These are phyloP conservation scores for Dendrocincla tyrannina DNA, from an alignment of 2,797 vertebrate genomes.

Conservation along the genomic window DNA sequence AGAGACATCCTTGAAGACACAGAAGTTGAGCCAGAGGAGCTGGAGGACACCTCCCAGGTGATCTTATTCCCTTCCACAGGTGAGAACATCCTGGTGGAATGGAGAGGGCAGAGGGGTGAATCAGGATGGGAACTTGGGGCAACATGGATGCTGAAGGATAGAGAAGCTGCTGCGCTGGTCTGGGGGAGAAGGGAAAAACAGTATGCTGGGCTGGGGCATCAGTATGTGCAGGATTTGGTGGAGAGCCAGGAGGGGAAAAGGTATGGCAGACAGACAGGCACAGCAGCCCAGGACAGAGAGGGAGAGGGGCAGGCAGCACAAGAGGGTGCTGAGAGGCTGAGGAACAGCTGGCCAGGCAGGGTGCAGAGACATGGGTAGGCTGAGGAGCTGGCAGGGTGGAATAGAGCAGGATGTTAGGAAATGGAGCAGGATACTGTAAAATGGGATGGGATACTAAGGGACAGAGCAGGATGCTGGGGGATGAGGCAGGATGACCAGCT, in stretches of 20 bases:
- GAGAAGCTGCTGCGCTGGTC: background rate
- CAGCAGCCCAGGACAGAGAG: background rate
- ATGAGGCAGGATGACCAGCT: background rate
- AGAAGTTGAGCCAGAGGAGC: background rate
- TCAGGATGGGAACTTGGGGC: background rate
- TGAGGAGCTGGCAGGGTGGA: background rate
- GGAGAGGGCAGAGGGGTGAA: background rate
- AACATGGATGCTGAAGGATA: background rate
- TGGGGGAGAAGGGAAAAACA: background rate
- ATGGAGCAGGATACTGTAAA: background rate
- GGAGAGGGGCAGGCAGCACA: background rate
- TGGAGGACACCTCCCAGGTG: conserved; percentile 80
- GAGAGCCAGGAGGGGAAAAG: background rate
- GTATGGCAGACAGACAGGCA: background rate
- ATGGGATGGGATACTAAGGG: background rate
- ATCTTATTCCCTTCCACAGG: conserved; percentile 89
- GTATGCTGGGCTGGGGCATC: background rate
- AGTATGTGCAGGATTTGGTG: background rate
- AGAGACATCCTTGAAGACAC: conserved; percentile 25
- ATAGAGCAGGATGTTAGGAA: background rate
- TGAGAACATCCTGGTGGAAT: conserved; percentile 59
- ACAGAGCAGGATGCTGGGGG: background rate
- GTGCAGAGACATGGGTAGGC: background rate
- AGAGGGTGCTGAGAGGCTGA: background rate
- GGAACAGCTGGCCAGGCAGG: background rate